Evolutionary conservation across 2,797 vertebrate species (phyloP), one percentile per base, ranked within the genome.

Genomic region (Percopsis omiscomaycus): DNA sequence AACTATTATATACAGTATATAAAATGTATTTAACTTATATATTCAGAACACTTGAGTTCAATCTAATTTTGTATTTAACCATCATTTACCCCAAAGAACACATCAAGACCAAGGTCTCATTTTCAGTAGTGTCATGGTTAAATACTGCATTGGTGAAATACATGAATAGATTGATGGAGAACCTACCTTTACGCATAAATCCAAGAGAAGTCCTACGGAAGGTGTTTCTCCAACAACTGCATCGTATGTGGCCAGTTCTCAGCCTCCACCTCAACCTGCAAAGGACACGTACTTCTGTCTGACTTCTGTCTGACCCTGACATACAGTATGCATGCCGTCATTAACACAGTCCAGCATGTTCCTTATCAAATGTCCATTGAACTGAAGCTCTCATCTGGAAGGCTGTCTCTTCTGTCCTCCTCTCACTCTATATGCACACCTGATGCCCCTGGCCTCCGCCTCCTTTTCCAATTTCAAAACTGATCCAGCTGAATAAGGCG

Each of bases 131-230:
- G 6, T 8, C 32, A 37, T 48, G n/a, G 3, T n/a, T 13, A 5
- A 48, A 48, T 13, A 48, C 4, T 13, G n/a, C 1, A 48, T 13
- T 48, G 10, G 47, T 13, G n/a, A 45, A 45, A 45, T 5, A 48
- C 47, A 48, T 13, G 5, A 30, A 13, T 13, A 46, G 5, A 55
- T 59, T 32, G 11, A 42, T 55, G 3, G 10, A 49, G 22, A 61
- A 63, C 86, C 89, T 90, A 92, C 91, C 86, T 10, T 82, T 57
- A 79, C 74, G 22, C 53, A 74, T 67, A 46, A 76, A 77, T 89
- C 82, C 77, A 68, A 59, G 37, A 15, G 74, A 15, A 71, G 78
- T 76, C 50, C 59, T 71, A 65, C 27, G 46, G 2, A 3, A 47
- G 46, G 46, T 45, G 42, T 56, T 66, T 59, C 42, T 75, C 61